Evolutionary conservation across 1,140 invertebrate genomes (phyloP), one percentile per base, ranked within the genome.

Genomic region (Solen grandis): DNA sequence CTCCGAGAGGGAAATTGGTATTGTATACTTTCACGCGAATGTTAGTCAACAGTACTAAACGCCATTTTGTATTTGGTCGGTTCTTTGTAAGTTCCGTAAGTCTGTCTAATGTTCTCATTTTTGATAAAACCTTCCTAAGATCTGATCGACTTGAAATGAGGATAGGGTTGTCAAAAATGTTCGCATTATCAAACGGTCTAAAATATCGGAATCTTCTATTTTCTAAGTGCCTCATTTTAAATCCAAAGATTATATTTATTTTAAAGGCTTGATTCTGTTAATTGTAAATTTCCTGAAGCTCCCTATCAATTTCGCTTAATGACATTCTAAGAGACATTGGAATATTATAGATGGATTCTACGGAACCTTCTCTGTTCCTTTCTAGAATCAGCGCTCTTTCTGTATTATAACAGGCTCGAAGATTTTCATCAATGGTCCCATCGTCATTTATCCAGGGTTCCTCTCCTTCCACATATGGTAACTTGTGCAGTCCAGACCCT

Each of bases 401-500:
- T 16, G 16, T 65, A 10, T 22, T 5, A 10, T 33, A 19, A 14
- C 25, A 33, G 27, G 13, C 16, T 14, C 19, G n/a, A 65, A 19
- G n/a, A 14, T 22, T 16, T 4, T 35, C 36, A 2, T 3, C 1
- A 35, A 35, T 22, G 2, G 35, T 41, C 19, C 35, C 62, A 65
- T 65, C 62, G 35, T 65, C 62, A 65, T 65, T 35, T 19, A 31
- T 33, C 25, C 35, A 25, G 35, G 25, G 25, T 19, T 65, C 68
- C 35, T 70, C 35, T 54, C 46, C 68, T 54, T 52, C 68, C 19
- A 5, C 31, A 19, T 8, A 36, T 19, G 35, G 36, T 22, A 14
- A 5, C 19, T 5, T 19, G 66, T 19, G 35, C 10, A 33, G 25
- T 25, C 22, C 41, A 19, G 8, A 8, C 8, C 41, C 19, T 8